Evolutionary conservation across 1,140 invertebrate species (phyloP), one percentile per base, ranked within the genome.

Genomic region (Drosophila kohkoa): DNA sequence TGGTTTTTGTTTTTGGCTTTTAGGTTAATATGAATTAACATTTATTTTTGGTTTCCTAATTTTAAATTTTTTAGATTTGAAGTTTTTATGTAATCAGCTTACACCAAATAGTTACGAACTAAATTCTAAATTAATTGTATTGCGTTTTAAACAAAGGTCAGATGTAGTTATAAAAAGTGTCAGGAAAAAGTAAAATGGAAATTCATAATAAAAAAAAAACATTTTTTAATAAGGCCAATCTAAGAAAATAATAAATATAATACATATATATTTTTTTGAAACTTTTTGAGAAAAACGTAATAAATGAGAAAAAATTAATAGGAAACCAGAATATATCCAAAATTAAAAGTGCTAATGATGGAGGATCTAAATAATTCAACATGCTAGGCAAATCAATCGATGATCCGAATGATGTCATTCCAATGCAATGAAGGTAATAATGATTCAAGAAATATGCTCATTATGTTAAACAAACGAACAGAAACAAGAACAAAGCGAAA

Each of bases 241-340:
- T 90, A 82, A 86, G 87, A 69, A 79, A 81, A 86, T 86, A 81
- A 83, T 76, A 73, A 88, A 76, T 70, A 64, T 59, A 77, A 85
- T 81, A 54, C n/a, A 54, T 38, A 90, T 91, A 91, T 91, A 91
- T 91, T 91, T 91, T 91, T 91, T 91, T 91, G 88, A 91, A 78
- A 88, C 79, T 78, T 91, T 91, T 91, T 87, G 82, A 85, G 48
- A 68, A 85, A 89, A 77, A 70, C 87, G 67, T 60, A 66, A 48
- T 38, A 65, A 59, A 35, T 43, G 41, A 58, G 13, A 6, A 28
- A 73, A 77, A 80, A 70, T 77, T 65, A 69, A 70, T 63, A 64
- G 46, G 52, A 32, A 58, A 46, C 20, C n/a, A 52, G 11, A n/a
- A 13, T 52, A 52, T 30, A 30, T 30, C 25, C 11, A 52, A 52